Evolutionary conservation across 2,113 vertebrate species (phyloP).

Genomic region (Pollimyrus isidori): DNA sequence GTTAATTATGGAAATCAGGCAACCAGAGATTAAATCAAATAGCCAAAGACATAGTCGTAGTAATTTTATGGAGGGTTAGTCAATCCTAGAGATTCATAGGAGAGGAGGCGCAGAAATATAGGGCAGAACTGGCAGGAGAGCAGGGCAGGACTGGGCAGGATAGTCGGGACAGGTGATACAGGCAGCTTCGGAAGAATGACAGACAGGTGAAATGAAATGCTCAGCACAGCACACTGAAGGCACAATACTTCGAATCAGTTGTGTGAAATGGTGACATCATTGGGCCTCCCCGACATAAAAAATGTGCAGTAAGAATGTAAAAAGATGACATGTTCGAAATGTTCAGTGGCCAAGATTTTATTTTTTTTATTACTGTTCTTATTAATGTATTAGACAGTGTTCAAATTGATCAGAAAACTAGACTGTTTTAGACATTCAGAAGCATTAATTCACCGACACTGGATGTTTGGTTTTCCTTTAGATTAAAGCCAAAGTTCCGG

Average conservation of each 20-base stretch:
- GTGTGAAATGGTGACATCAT: not conserved
- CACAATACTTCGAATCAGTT: not conserved
- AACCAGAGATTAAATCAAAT: not conserved
- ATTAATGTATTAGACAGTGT: not conserved
- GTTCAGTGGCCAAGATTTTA: not conserved
- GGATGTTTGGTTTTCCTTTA: not conserved
- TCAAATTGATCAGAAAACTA: not conserved
- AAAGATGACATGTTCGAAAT: not conserved
- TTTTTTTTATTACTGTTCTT: not conserved
- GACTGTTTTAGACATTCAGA: not conserved
- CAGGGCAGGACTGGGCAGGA: not conserved
- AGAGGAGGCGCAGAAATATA: not conserved
- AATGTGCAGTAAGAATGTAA: not conserved
- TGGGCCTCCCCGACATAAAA: not conserved
- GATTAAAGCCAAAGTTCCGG: not conserved
- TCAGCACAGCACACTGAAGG: not conserved
- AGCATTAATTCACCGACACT: not conserved
- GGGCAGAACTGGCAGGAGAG: not conserved
- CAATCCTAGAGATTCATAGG: not conserved
- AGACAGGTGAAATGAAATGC: not conserved
- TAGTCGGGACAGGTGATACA: not conserved
- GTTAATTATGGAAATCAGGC: not conserved
- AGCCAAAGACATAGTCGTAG: not conserved
- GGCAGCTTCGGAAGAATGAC: not conserved
- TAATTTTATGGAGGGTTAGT: not conserved